Evolutionary conservation across 1,140 invertebrate species (phyloP).

Genomic region (Homalodisca vitripennis): DNA sequence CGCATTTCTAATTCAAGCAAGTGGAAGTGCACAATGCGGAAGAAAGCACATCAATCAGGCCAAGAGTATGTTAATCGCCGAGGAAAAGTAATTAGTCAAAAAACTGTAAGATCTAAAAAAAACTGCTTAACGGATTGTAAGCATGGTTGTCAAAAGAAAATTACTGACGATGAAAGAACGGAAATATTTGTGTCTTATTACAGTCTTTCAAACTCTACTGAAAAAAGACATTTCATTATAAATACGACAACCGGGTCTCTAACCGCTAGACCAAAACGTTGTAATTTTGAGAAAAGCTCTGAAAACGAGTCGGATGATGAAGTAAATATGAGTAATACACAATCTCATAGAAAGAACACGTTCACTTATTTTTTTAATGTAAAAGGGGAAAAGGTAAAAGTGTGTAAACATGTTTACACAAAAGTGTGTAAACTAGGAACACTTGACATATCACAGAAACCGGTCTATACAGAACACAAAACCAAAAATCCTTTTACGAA

Average conservation of each 20-base stretch:
- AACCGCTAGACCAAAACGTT: constrained; percentile 6
- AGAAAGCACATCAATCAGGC: constrained; percentile 1
- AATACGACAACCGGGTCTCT: neutral
- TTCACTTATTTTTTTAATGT: constrained; percentile 15
- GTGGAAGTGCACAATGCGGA: neutral
- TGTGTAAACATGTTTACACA: constrained; percentile 12
- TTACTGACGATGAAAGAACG: constrained; percentile 8
- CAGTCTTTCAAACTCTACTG: constrained; percentile 1
- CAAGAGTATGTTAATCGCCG: neutral
- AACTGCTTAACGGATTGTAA: constrained; percentile 12
- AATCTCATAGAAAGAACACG: neutral
- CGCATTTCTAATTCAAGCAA: neutral
- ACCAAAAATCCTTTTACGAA: constrained; percentile 1
- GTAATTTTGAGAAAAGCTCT: neutral
- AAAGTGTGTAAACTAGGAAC: constrained; percentile 11
- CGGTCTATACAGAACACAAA: constrained; percentile 10
- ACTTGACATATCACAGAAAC: constrained; percentile 7
- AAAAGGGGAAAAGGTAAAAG: constrained; percentile 6
- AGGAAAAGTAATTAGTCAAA: neutral
- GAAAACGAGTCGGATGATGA: neutral
- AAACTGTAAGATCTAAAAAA: constrained; percentile 2
- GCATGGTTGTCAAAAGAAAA: constrained; percentile 6
- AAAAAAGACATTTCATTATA: constrained; percentile 29
- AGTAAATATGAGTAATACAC: neutral
- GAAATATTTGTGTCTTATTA: constrained; percentile 2